Conservation (phyloP, 2,888 invertebrate genomes). For the Crematogaster levior region DNA sequence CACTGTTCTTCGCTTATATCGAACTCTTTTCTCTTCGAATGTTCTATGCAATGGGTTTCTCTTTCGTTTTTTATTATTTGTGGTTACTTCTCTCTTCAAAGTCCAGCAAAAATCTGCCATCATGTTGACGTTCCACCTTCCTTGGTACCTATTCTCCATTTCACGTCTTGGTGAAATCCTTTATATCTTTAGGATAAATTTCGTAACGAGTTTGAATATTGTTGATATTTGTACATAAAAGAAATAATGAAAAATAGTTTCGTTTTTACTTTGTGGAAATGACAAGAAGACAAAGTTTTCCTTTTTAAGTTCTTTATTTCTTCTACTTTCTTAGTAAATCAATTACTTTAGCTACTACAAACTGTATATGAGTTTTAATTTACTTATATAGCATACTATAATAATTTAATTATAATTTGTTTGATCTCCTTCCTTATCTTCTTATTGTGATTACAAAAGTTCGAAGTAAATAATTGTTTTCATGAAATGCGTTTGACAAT, state of each 20-base stretch:
- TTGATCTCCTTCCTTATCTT: conserved; percentile 65
- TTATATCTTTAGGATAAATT: not conserved
- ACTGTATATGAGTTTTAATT: conserved; percentile 81
- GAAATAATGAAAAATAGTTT: not conserved
- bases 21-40: no score
- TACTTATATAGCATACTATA: conserved; percentile 77
- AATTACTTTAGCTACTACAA: conserved; percentile 83
- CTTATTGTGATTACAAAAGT: conserved; percentile 77
- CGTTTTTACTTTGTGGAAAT: not conserved
- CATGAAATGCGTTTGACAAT: conserved; percentile 72
- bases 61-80: no score
- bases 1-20: no score
- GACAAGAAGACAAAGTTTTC: conserved; percentile 29
- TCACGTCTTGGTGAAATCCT: no score
- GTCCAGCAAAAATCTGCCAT: no score
- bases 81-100: no score
- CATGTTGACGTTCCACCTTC: no score
- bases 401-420: conserved; percentile 70
- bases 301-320: conserved; percentile 81
- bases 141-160: no score
- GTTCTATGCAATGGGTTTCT: no score
- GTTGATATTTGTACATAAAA: not conserved
- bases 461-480: conserved; percentile 69
- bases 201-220: not conserved
- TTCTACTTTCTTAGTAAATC: conserved; percentile 83